A percentile compares a stretch with the other conserved stretches of the same genome.
These are phyloP conservation scores for Microtus richardsoni DNA, from an alignment of 2,113 vertebrate species.

Conservation along the genomic window DNA sequence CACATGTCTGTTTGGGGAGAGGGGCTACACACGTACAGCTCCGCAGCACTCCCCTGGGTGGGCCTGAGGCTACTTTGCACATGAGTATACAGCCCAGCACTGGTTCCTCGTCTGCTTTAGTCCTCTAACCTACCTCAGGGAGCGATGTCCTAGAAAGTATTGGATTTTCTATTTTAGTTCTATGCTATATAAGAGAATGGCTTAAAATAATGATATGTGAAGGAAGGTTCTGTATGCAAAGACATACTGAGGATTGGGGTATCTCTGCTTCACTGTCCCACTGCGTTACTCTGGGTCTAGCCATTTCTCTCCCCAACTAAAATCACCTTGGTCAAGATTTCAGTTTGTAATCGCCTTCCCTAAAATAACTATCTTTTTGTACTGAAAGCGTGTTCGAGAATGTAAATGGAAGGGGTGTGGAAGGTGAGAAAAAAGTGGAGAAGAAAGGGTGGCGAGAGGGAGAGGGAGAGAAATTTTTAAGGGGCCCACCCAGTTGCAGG, in stretches of 20 bases:
- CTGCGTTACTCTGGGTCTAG: not conserved
- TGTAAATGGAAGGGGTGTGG: slow-evolving; percentile 33
- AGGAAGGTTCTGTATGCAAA: slow-evolving; percentile 29
- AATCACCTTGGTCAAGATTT: not conserved
- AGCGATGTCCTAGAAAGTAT: slow-evolving; percentile 54
- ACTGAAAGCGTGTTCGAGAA: slow-evolving; percentile 51
- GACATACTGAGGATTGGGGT: not conserved
- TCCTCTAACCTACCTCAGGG: slow-evolving; percentile 37
- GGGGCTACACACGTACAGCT: not conserved
- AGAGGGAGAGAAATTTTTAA: not conserved
- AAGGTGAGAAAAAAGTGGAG: not conserved
- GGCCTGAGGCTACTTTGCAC: not conserved
- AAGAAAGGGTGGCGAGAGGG: not conserved
- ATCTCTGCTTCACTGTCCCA: not conserved
- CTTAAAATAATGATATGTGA: slow-evolving; percentile 45
- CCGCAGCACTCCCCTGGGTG: not conserved
- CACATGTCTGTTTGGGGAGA: slow-evolving; percentile 68
- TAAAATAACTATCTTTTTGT: not conserved
- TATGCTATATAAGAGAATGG: slow-evolving; percentile 24
- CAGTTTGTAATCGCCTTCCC: not conserved
- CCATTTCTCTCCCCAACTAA: not conserved
- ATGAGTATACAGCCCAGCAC: not conserved
- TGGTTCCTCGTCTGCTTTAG: slow-evolving; percentile 37
- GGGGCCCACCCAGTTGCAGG: slow-evolving; percentile 67
- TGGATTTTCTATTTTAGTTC: slow-evolving; percentile 68